Base-by-base conservation (phyloP, 1,140 invertebrate species). In the Diploscapter pachys region DNA sequence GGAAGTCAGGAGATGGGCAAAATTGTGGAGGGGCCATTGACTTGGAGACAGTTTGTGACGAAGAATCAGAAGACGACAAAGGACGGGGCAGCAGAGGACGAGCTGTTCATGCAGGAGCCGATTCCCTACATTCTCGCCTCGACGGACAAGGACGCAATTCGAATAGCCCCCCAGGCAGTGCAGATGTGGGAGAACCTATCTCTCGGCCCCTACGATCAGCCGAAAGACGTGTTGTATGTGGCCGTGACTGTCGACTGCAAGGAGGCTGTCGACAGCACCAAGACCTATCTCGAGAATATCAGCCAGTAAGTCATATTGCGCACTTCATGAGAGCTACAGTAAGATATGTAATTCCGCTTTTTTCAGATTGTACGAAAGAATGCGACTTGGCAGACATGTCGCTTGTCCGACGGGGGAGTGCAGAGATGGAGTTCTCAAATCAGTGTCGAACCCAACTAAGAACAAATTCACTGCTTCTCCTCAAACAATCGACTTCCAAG, bases 211-310 rank as follows among this genome's bases (percentile, higher is more conserved):
- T 96, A 95, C 85, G 92, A 94, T 5, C 93, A 93, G 81, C 89
- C 92, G 1, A 89, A 94, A 31, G 94, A 98, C 85, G 90, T 98
- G 2, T 93, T 93, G 4, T 99, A 98, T 83, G 89, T 97, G 51
- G 93, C 97, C 5, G 89, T 99, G 0, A 91, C 93, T 31, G 95
- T 95, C 0, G 95, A 98, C 81, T 92, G 91, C 83, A 93, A 95
- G 31, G 51, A 51, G 9, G 61, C 70, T 54, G 59, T 63, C 57
- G 65, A 31, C 8, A 5, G 9, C 68, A 62, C 73, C 11, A 56
- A 69, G 2, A 52, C 68, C 6, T 74, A 66, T 54, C 68, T 74
- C 65, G 57, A 69, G 11, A 53, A n/a, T 48, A 5, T 74, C 51
- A 68, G 56, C 6, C 6, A 8, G 57, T 8, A 3, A 68, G 63